phyloP scores from a whole-genome alignment of 2,888 invertebrate species.

The Hanleya hanleyi region DNA sequence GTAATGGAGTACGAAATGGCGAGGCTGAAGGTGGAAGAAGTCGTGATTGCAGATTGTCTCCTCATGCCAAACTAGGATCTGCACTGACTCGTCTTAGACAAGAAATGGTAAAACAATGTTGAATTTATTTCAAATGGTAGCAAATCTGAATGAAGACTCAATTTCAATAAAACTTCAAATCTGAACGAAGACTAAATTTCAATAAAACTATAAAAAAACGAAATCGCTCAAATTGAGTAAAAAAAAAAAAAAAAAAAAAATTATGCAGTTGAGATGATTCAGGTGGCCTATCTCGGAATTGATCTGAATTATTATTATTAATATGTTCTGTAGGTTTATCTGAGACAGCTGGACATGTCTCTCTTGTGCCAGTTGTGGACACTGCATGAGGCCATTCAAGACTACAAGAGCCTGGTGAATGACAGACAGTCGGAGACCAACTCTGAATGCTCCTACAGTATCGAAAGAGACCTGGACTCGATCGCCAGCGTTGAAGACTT shows the following conservation, averaged over 20 bases:
- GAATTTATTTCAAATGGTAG: no score
- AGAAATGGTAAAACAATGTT: constrained; percentile 53
- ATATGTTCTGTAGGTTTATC: constrained; percentile 82
- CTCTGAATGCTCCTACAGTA: constrained; percentile 62
- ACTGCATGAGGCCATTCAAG: constrained; percentile 92
- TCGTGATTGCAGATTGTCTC: constrained; percentile 20
- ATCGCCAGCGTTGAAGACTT: constrained; percentile 60
- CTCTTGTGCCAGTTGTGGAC: constrained; percentile 93
- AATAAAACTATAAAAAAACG: no score
- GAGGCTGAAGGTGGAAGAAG: not conserved
- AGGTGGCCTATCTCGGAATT: no score
- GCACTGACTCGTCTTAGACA: constrained; percentile 42
- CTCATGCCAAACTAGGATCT: constrained; percentile 38
- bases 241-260: not conserved
- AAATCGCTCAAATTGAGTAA: no score
- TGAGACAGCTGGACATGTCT: constrained; percentile 91
- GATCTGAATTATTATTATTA: not conserved
- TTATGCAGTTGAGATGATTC: no score
- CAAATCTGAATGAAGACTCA: no score
- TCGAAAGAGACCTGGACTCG: constrained; percentile 57
- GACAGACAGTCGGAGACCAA: constrained; percentile 63
- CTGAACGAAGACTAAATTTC: no score
- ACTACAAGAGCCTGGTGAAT: constrained; percentile 81
- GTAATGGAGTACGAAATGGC: constrained; percentile 10
- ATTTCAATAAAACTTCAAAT: no score